Evolutionary conservation across 1,140 invertebrate species (phyloP).

Genomic region (Babylonia areolata): DNA sequence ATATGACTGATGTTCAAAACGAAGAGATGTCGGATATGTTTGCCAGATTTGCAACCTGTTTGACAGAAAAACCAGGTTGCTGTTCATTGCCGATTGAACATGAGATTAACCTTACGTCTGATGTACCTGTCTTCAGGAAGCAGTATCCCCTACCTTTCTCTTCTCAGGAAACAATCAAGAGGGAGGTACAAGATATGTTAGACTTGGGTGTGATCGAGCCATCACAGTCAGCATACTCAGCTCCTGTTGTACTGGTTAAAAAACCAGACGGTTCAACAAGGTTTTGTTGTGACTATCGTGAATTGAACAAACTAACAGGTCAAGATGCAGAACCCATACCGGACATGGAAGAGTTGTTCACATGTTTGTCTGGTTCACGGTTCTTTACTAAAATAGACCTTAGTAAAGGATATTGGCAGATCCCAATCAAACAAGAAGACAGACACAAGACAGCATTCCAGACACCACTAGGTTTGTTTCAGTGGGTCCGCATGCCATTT

Average conservation of each 20-base stretch:
- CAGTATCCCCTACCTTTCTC: slow-evolving; percentile 8
- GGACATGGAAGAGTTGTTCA: slow-evolving; percentile 47
- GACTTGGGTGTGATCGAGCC: slow-evolving; percentile 65
- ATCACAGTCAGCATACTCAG: slow-evolving; percentile 75
- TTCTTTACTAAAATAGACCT: slow-evolving; percentile 44
- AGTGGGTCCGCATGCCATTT: slow-evolving; percentile 45
- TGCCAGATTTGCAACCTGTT: not conserved
- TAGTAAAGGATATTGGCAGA: slow-evolving; percentile 42
- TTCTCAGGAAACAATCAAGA: not conserved
- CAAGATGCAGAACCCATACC: slow-evolving; percentile 51
- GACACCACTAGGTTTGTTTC: slow-evolving; percentile 16
- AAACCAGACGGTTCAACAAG: slow-evolving; percentile 76
- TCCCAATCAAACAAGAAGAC: not conserved
- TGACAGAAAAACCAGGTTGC: not conserved
- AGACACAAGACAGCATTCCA: slow-evolving; percentile 32
- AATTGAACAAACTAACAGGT: slow-evolving; percentile 42
- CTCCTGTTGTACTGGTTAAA: slow-evolving; percentile 76
- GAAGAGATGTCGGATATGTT: not conserved
- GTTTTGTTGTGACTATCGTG: slow-evolving; percentile 77
- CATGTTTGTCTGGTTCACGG: not conserved
- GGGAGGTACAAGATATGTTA: not conserved
- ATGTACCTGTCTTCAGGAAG: not conserved
- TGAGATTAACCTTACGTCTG: not conserved
- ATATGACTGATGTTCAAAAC: not conserved
- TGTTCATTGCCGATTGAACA: not conserved